These are phyloP conservation scores for Xanthia icteritia DNA, from an alignment of 2,888 invertebrate species.

Conservation along the genomic window DNA sequence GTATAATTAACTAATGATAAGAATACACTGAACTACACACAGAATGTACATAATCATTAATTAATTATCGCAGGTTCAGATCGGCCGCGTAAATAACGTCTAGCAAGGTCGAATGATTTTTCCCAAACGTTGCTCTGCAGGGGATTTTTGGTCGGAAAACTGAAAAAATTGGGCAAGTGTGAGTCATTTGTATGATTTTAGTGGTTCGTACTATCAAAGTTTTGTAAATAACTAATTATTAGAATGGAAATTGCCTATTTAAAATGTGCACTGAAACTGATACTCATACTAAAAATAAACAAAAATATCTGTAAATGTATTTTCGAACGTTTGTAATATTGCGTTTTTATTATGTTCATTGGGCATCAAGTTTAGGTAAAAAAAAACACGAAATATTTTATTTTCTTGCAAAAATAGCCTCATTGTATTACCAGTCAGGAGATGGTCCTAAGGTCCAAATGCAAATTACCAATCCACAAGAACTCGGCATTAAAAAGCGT, in stretches of 20 bases:
- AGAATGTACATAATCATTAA: slow-evolving; percentile 44
- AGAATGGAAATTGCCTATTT: too few species aligned
- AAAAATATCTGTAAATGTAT: not conserved
- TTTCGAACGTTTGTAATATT: not conserved
- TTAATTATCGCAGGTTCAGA: slow-evolving; percentile 45
- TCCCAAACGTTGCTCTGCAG: slow-evolving; percentile 46
- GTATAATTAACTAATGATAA: too few species aligned
- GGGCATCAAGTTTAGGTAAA: too few species aligned
- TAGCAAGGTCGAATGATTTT: slow-evolving; percentile 51
- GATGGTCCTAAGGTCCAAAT: not conserved
- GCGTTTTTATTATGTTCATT: not conserved
- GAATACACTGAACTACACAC: slow-evolving; percentile 55
- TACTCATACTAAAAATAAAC: not conserved
- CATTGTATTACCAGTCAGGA: not conserved
- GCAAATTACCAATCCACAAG: not conserved
- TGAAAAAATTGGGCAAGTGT: slow-evolving; percentile 28
- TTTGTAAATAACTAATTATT: not conserved
- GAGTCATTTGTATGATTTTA: not conserved
- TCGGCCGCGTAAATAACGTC: slow-evolving; percentile 47
- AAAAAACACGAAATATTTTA: not conserved
- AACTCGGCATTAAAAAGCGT: too few species aligned
- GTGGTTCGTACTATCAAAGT: not conserved
- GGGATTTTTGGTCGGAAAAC: slow-evolving; percentile 42
- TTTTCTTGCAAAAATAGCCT: not conserved
- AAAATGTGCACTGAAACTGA: not conserved